These are phyloP conservation scores for Boloria selene DNA, from an alignment of 2,888 invertebrate genomes.

Conservation along the genomic window DNA sequence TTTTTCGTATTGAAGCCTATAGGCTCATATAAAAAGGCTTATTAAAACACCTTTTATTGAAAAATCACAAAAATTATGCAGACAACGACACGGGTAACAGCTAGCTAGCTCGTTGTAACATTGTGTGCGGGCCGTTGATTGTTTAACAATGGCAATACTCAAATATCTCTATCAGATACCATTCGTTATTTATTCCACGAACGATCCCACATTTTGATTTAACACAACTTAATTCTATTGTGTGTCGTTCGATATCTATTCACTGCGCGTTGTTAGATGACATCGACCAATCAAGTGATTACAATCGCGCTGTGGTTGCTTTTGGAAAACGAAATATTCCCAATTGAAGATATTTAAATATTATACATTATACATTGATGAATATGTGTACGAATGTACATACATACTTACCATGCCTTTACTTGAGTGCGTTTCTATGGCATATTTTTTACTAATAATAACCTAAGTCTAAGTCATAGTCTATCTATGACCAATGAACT, in stretches of 20 bases:
- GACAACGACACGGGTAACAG: not conserved
- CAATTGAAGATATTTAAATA: not conserved
- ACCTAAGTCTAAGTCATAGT: no score
- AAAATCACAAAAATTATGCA: not conserved
- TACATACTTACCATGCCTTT: no score
- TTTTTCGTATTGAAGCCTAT: no score
- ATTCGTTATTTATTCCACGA: constrained; percentile 44
- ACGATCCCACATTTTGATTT: constrained; percentile 44
- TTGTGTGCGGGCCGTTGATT: constrained; percentile 16
- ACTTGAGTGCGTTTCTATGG: no score
- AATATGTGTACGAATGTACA: no score
- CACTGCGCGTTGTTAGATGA: constrained; percentile 47
- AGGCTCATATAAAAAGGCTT: no score
- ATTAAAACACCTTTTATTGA: not conserved
- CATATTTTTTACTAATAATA: no score
- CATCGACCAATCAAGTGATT: constrained; percentile 49
- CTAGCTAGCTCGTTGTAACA: not conserved
- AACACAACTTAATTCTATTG: constrained; percentile 51
- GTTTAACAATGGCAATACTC: constrained; percentile 31
- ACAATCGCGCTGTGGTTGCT: constrained; percentile 43
- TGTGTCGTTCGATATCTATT: constrained; percentile 44
- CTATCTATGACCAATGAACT: no score
- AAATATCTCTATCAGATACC: constrained; percentile 37
- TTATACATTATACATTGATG: not conserved
- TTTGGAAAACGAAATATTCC: constrained; percentile 12